A percentile compares a stretch with the other conserved stretches of the same genome.
These are phyloP conservation scores for Seriola quinqueradiata DNA, from an alignment of 2,113 vertebrate genomes.

Conservation along the genomic window DNA sequence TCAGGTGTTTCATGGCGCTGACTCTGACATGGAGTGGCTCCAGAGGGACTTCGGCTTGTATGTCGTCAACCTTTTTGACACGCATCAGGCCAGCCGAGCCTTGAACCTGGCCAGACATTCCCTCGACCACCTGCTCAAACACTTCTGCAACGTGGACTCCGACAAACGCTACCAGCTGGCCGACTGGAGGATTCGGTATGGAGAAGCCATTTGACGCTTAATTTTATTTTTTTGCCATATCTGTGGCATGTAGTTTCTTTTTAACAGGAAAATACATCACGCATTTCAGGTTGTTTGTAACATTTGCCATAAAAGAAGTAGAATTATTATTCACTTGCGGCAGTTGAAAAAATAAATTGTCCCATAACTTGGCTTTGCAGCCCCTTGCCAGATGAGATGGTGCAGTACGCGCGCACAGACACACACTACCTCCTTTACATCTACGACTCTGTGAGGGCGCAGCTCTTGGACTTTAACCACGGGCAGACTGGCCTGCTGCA, in stretches of 20 bases:
- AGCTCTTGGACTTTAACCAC: constrained; percentile 87
- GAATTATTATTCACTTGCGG: neutral
- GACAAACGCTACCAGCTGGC: constrained; percentile 97
- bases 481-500: constrained; percentile 88
- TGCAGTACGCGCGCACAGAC: constrained; percentile 91
- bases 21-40: constrained; percentile 97
- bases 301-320: neutral
- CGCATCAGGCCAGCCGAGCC: constrained; percentile 93
- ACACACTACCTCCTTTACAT: constrained; percentile 97
- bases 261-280: neutral
- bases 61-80: constrained; percentile 96
- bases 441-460: constrained; percentile 89
- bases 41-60: constrained; percentile 97
- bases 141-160: constrained; percentile 89
- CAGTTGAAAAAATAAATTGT: neutral
- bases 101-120: constrained; percentile 93
- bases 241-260: neutral
- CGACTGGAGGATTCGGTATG: constrained; percentile 96
- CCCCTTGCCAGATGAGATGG: constrained; percentile 95
- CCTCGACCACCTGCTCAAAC: constrained; percentile 91
- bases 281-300: neutral
- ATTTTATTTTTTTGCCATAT: neutral
- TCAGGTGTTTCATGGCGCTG: constrained; percentile 95
- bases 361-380: constrained; percentile 73
- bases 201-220: neutral